phyloP scores from a whole-genome alignment of 2,797 vertebrate genomes.

The Neomorphus geoffroyi region DNA sequence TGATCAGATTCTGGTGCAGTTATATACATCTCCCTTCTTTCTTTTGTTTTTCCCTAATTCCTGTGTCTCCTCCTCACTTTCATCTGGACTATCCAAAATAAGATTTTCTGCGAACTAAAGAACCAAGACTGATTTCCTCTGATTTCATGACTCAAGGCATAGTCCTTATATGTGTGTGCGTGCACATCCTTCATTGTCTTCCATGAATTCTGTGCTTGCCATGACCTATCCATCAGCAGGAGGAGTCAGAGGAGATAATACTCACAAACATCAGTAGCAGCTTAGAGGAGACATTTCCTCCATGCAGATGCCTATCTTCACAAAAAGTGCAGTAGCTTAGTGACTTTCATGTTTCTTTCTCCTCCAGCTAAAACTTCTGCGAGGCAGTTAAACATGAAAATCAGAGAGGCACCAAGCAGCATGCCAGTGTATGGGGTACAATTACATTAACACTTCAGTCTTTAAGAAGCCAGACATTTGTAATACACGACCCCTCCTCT shows the following conservation, averaged over 20 bases:
- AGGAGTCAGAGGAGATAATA: not conserved
- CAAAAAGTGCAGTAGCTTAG: not conserved
- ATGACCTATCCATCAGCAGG: not conserved
- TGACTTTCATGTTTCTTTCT: not conserved
- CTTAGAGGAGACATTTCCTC: not conserved
- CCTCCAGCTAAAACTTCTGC: not conserved
- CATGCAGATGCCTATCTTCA: not conserved
- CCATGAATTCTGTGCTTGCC: not conserved
- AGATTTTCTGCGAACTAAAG: not conserved
- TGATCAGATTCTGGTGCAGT: not conserved
- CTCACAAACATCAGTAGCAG: not conserved
- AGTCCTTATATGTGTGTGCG: not conserved
- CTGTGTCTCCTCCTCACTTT: not conserved
- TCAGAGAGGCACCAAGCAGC: not conserved
- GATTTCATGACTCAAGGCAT: not conserved
- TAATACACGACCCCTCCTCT: not conserved
- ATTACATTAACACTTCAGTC: not conserved
- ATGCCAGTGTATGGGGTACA: not conserved
- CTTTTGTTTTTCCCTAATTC: not conserved
- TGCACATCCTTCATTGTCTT: not conserved
- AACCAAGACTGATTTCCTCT: not conserved
- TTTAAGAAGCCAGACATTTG: not conserved
- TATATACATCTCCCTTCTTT: not conserved
- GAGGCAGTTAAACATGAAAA: not conserved
- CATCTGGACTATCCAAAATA: not conserved